Evolutionary conservation across 2,797 vertebrate species (phyloP), one percentile per base, ranked within the genome.

Genomic region (Numenius phaeopus): DNA sequence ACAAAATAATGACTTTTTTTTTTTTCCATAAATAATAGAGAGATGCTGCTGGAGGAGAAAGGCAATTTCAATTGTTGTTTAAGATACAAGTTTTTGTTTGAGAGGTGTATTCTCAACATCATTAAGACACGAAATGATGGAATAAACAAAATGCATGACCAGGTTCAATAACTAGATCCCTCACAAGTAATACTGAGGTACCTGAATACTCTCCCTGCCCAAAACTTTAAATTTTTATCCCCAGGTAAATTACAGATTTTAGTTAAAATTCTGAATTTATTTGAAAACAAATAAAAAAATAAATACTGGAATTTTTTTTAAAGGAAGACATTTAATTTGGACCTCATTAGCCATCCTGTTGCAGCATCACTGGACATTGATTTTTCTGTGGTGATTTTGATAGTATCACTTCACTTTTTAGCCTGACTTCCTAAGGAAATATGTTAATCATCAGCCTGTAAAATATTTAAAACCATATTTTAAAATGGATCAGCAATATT

Each of bases 1-100:
- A 32, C 23, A 83, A 77, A 59, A 46, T 29, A 82, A 64, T 77
- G 57, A 76, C 94, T 97, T 96, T 89, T 87, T 96, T 89, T 87
- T 95, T 93, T 89, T 61, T 93, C 49, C 6, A 6, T 83, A 85
- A 92, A 73, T 69, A 75, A 62, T 42, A 73, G 44, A 66, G 39
- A 83, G 30, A 24, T 67, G 42, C 42, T 81, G 50, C 65, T 81
- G 67, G 64, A 97, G 24, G 42, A 92, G 39, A 83, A 65, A 57
- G n/a, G 47, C n/a, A 39, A 21, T 39, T 52, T 58, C 20, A 72
- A 58, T 52, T 80, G 23, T 65, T 89, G 11, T 39, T 73, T 71
- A 62, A 87, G 37, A 37, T 14, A 46, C 0, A 44, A 13, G 2
- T 12, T 72, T 81, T 76, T 39, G 14, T 5, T 83, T 72, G 55